Evolutionary conservation across 2,888 invertebrate genomes (phyloP).

Genomic region (Pimpla rufipes): DNA sequence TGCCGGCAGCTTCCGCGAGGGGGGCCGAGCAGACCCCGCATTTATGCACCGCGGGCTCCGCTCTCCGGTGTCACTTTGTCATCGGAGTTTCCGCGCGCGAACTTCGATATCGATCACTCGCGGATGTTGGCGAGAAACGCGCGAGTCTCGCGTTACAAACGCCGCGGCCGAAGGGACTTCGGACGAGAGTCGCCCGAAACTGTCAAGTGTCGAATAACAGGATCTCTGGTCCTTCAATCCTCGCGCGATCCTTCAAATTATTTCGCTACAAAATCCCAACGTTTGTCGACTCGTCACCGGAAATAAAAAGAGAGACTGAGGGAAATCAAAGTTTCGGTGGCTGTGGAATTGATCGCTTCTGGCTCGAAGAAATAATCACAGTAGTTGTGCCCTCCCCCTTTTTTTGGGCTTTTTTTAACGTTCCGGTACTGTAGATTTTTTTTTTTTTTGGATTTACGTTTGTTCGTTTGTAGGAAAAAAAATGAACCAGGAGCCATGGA

Average conservation of each 20-base stretch:
- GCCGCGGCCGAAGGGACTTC: conserved; percentile 8
- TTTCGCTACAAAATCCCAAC: conserved; percentile 36
- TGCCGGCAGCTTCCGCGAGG: too few species aligned
- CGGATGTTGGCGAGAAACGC: conserved; percentile 14
- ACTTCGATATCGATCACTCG: conserved; percentile 53
- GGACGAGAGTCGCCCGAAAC: background rate
- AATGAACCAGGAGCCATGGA: conserved; percentile 65
- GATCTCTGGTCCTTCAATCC: conserved; percentile 39
- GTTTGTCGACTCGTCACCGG: background rate
- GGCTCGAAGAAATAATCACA: conserved; percentile 25
- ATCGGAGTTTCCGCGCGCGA: conserved; percentile 43
- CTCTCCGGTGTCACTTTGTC: conserved; percentile 66
- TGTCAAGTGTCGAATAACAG: conserved; percentile 4
- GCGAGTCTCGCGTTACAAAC: conserved; percentile 47
- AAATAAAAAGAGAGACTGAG: background rate
- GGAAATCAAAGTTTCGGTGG: conserved; percentile 1
- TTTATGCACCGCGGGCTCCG: conserved; percentile 5
- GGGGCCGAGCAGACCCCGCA: background rate
- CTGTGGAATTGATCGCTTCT: conserved; percentile 48
- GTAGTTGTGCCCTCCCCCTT: too few species aligned
- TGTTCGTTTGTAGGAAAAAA: conserved; percentile 27
- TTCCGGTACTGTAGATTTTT: conserved; percentile 6
- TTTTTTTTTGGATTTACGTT: conserved; percentile 8
- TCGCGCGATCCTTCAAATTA: conserved; percentile 43
- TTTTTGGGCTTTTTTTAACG: conserved; percentile 28